phyloP scores from a whole-genome alignment of 2,113 vertebrate genomes.

The Zingel zingel region DNA sequence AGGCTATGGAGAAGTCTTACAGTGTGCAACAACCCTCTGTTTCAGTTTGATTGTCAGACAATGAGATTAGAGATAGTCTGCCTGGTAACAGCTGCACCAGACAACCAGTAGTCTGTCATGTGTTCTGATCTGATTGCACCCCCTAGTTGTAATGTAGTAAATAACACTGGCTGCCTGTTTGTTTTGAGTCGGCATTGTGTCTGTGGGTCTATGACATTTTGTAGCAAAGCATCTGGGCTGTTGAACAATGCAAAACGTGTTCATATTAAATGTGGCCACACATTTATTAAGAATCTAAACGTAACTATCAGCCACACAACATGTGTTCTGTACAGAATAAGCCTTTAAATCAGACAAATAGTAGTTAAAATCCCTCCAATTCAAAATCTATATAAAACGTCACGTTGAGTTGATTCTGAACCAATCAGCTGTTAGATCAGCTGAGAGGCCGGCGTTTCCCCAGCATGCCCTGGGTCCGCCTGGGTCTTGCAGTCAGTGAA shows the following conservation, averaged over 20 bases:
- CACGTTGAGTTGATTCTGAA: no score
- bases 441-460: no score
- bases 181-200: background rate
- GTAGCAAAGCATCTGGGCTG: background rate
- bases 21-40: background rate
- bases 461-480: no score
- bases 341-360: no score
- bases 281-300: no score
- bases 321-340: no score
- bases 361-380: no score
- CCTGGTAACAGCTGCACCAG: conserved; percentile 43
- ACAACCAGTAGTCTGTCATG: background rate
- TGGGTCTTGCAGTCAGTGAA: no score
- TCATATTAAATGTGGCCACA: no score
- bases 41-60: background rate
- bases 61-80: conserved; percentile 43
- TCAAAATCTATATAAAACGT: no score
- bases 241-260: background rate
- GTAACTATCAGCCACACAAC: no score
- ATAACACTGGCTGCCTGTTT: background rate
- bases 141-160: conserved; percentile 42
- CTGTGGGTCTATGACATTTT: background rate
- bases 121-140: conserved; percentile 48
- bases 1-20: background rate
- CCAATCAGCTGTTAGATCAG: no score